A percentile compares a stretch with the other conserved stretches of the same genome.
Conservation (phyloP, 2,113 vertebrate genomes). For the Gambusia affinis region DNA sequence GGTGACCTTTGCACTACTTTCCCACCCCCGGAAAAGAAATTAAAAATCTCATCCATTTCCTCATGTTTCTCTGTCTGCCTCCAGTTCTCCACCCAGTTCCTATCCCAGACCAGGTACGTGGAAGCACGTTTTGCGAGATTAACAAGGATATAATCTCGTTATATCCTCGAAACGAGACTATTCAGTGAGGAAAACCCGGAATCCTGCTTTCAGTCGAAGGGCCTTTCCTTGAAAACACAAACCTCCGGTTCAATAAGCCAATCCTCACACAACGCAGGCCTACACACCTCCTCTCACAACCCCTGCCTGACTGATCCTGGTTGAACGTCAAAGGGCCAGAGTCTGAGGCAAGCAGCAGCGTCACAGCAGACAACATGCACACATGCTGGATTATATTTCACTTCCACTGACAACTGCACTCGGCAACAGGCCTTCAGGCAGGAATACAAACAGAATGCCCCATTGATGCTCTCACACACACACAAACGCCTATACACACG, state of each 20-base stretch:
- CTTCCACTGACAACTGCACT: conserved; percentile 10
- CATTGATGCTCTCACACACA: background rate
- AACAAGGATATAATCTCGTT: background rate
- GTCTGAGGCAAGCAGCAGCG: conserved; percentile 33
- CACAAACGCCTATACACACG: no score
- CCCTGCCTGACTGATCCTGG: conserved; percentile 1
- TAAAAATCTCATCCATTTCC: background rate
- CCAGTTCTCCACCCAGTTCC: conserved; percentile 1
- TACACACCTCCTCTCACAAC: conserved; percentile 42
- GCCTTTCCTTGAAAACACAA: conserved; percentile 22
- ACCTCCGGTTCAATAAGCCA: conserved; percentile 56
- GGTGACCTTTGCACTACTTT: conserved; percentile 21
- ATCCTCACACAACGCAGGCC: conserved; percentile 45
- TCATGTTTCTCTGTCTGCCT: background rate
- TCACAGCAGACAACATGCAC: conserved; percentile 21
- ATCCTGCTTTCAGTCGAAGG: background rate
- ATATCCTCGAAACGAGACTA: background rate
- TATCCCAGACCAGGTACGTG: background rate
- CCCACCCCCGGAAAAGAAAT: background rate
- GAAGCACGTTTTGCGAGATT: background rate
- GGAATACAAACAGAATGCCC: conserved; percentile 45
- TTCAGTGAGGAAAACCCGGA: background rate
- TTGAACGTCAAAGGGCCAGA: conserved; percentile 11
- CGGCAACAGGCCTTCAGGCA: conserved; percentile 25
- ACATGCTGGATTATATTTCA: conserved; percentile 16